These are phyloP conservation scores for Tribolium madens DNA, from an alignment of 1,140 invertebrate species.

Conservation along the genomic window DNA sequence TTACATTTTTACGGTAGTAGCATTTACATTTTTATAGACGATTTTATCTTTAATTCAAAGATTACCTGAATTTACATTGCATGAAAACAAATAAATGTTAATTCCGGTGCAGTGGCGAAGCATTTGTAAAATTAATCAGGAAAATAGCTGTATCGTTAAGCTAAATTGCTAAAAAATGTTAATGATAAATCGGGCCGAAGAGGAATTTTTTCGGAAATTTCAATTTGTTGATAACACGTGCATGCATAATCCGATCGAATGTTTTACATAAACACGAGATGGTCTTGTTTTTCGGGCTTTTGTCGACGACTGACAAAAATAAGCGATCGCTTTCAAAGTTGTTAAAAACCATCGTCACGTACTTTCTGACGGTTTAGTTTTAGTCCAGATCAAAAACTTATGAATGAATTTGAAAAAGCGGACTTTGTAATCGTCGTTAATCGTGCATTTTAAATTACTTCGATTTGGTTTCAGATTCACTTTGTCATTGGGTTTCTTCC, in stretches of 20 bases:
- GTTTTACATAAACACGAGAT: constrained; percentile 39
- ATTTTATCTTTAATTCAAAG: constrained; percentile 47
- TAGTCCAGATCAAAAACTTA: constrained; percentile 35
- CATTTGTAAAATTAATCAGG: constrained; percentile 45
- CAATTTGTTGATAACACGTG: constrained; percentile 46
- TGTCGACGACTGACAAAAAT: constrained; percentile 10
- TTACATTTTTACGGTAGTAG: constrained; percentile 24
- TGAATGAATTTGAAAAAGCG: constrained; percentile 46
- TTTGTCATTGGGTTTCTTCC: constrained; percentile 44
- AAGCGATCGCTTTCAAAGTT: neutral
- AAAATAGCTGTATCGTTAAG: constrained; percentile 20
- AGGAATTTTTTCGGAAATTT: constrained; percentile 38
- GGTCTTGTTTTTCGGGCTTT: neutral
- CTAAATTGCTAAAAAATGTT: constrained; percentile 41
- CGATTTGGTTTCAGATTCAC: constrained; percentile 47
- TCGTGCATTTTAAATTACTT: constrained; percentile 50
- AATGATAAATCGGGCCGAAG: constrained; percentile 2
- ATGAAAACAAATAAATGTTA: constrained; percentile 44
- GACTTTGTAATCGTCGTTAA: constrained; percentile 46
- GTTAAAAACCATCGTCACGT: constrained; percentile 41
- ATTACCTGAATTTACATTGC: constrained; percentile 43
- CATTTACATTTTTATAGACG: constrained; percentile 42
- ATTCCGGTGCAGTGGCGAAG: constrained; percentile 10
- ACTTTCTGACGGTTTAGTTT: constrained; percentile 29
- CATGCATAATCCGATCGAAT: constrained; percentile 42